phyloP scores from a whole-genome alignment of 92 coral and sea anemone genomes.

The Chrysogorgia sp. region DNA sequence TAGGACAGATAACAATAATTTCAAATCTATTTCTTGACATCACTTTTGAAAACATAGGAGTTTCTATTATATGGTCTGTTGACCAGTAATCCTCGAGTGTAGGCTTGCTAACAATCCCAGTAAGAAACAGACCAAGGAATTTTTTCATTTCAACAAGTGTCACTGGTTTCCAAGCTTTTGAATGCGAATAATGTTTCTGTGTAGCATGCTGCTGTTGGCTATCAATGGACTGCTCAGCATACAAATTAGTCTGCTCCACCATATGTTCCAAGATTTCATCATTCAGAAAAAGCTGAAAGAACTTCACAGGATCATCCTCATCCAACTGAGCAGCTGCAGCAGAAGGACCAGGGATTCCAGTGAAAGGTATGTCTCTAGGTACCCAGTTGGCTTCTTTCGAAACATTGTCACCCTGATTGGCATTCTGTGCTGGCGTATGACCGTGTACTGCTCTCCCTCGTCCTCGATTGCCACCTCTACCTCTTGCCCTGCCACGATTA shows the following conservation, averaged over 20 bases:
- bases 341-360: slow-evolving; percentile 19
- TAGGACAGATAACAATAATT: too few species aligned
- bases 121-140: slow-evolving; percentile 19
- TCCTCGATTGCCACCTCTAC: too few species aligned
- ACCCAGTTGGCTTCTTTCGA: not conserved
- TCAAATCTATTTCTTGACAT: too few species aligned
- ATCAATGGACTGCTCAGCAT: slow-evolving; percentile 15
- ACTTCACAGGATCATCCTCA: not conserved
- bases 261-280: slow-evolving; percentile 8
- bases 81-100: too few species aligned
- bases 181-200: not conserved
- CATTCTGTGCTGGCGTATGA: not conserved
- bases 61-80: too few species aligned
- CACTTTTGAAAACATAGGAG: too few species aligned
- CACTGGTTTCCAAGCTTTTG: slow-evolving; percentile 15
- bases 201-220: not conserved
- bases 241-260: slow-evolving; percentile 2
- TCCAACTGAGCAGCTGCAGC: not conserved
- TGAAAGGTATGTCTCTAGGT: not conserved
- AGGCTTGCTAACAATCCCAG: slow-evolving; percentile 8
- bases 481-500: not conserved
- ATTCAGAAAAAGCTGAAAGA: slow-evolving; percentile 12
- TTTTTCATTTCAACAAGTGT: not conserved
- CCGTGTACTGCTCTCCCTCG: not conserved
- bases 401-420: not conserved